Conservation (phyloP, 2,113 vertebrate genomes). For the Empidonax alnorum region DNA sequence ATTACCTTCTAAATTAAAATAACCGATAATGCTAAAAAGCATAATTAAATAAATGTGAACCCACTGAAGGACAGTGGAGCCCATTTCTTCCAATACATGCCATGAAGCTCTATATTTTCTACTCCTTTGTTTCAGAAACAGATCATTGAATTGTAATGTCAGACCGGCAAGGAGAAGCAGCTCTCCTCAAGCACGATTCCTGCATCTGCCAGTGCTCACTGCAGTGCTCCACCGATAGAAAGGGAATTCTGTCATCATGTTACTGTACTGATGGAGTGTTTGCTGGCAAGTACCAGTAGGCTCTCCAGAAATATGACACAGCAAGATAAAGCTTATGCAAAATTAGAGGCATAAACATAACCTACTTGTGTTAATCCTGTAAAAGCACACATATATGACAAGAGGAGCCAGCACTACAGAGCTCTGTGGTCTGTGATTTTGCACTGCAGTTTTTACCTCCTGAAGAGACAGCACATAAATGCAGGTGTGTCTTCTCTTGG, state of each 20-base stretch:
- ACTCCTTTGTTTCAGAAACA: background rate
- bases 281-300: slow-evolving; percentile 5
- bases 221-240: background rate
- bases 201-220: background rate
- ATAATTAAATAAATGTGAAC: background rate
- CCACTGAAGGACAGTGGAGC: background rate
- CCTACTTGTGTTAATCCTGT: slow-evolving; percentile 38
- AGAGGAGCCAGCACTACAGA: background rate
- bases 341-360: slow-evolving; percentile 13
- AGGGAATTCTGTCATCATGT: background rate
- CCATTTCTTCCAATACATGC: background rate
- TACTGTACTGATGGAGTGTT: slow-evolving; percentile 5
- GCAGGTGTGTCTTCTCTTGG: background rate
- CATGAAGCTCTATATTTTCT: background rate
- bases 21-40: rapidly evolving
- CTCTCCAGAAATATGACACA: slow-evolving; percentile 25
- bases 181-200: background rate
- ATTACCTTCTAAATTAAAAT: background rate
- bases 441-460: background rate
- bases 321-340: slow-evolving; percentile 21
- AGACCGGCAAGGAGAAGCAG: background rate
- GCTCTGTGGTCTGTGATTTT: rapidly evolving
- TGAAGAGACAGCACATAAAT: background rate
- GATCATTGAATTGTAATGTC: background rate
- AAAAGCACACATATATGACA: background rate